These are phyloP conservation scores for Bellardia bayeri DNA, from an alignment of 2,888 invertebrate genomes.

Conservation along the genomic window DNA sequence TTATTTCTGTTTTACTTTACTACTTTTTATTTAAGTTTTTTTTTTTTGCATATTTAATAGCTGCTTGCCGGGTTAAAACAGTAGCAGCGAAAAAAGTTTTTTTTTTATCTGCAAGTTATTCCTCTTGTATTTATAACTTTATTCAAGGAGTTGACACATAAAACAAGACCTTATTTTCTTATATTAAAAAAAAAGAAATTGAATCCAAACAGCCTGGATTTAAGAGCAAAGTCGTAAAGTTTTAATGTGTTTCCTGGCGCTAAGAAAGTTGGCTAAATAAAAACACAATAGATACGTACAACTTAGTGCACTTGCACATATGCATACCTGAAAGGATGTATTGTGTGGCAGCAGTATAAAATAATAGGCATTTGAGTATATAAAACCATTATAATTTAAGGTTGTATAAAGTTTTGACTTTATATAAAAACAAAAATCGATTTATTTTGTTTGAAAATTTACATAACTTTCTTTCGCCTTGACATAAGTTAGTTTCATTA, in stretches of 20 bases:
- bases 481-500: too few relatives aligned
- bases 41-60: constrained; percentile 35
- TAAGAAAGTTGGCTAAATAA: constrained; percentile 7
- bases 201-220: not conserved
- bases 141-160: constrained; percentile 2
- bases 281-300: not conserved
- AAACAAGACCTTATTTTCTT: constrained; percentile 8
- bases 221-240: constrained; percentile 21
- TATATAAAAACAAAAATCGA: too few relatives aligned
- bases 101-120: constrained; percentile 35
- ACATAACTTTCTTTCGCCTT: too few relatives aligned
- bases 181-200: not conserved
- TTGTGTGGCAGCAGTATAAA: too few relatives aligned
- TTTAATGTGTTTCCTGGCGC: constrained; percentile 24
- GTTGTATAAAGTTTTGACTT: too few relatives aligned
- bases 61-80: not conserved
- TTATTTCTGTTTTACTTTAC: not conserved
- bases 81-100: not conserved
- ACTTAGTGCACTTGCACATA: not conserved
- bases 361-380: too few relatives aligned
- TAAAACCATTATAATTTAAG: too few relatives aligned
- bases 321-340: not conserved
- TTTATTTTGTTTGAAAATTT: too few relatives aligned
- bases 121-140: constrained; percentile 36
- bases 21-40: not conserved